A percentile compares a stretch with the other conserved stretches of the same genome.
phyloP scores from a whole-genome alignment of 1,140 invertebrate genomes.

The Diachasmimorpha longicaudata region DNA sequence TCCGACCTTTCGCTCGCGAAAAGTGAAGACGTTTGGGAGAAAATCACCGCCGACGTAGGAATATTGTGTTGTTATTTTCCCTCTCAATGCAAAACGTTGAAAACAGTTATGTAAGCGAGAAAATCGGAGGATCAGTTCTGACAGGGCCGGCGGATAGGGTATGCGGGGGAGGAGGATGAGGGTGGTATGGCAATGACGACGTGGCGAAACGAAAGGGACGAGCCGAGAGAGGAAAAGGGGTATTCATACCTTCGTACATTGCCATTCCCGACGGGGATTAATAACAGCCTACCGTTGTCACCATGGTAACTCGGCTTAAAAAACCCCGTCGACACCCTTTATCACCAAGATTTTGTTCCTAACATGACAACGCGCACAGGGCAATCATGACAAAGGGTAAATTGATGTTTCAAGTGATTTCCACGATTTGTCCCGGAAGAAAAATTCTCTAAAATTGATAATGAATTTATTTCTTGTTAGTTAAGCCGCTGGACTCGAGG shows the following conservation, averaged over 20 bases:
- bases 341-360: background rate
- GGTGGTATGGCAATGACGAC: constrained; percentile 25
- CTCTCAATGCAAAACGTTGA: background rate
- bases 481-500: too few relatives aligned
- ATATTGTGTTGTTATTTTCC: background rate
- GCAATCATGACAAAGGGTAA: background rate
- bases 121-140: constrained; percentile 29
- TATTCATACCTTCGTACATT: constrained; percentile 35
- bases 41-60: too few relatives aligned
- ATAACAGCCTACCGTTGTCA: constrained; percentile 49
- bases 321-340: constrained; percentile 29
- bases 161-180: constrained; percentile 23
- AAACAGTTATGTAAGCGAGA: constrained; percentile 18
- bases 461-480: too few relatives aligned
- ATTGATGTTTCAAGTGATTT: background rate
- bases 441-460: too few relatives aligned
- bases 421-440: too few relatives aligned
- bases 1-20: too few relatives aligned
- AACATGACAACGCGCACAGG: background rate
- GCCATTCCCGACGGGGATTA: constrained; percentile 43
- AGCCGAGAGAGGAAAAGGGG: background rate
- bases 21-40: too few relatives aligned
- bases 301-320: constrained; percentile 46
- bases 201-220: constrained; percentile 3
- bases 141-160: background rate